Percentiles rank a stretch among this genome's conserved stretches.
These are phyloP conservation scores for Progne subis DNA, from an alignment of 2,113 vertebrate species.

Conservation along the genomic window DNA sequence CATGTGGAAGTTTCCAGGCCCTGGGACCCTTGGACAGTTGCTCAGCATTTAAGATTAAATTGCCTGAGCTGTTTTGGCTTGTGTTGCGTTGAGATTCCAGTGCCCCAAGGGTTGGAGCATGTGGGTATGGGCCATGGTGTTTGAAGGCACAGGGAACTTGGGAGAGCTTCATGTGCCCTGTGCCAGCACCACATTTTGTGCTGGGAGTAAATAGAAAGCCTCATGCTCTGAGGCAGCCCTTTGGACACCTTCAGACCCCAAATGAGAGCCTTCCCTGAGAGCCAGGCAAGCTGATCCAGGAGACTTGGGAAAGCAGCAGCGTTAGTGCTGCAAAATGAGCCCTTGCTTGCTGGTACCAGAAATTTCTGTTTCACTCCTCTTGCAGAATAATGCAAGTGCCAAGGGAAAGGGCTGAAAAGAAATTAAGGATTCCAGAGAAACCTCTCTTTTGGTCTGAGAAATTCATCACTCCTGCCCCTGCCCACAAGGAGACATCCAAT, in stretches of 20 bases:
- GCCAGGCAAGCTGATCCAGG: background rate
- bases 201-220: background rate
- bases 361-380: background rate
- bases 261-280: background rate
- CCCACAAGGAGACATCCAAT: accelerated
- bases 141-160: background rate
- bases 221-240: background rate
- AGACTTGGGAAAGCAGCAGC: background rate
- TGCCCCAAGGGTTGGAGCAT: accelerated
- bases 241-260: background rate
- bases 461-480: background rate
- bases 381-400: background rate
- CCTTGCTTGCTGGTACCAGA: background rate
- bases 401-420: background rate
- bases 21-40: background rate
- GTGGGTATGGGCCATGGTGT: background rate
- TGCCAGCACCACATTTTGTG: background rate
- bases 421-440: background rate
- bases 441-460: background rate
- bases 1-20: accelerated
- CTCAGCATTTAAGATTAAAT: background rate
- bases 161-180: background rate
- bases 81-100: background rate
- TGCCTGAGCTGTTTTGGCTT: background rate
- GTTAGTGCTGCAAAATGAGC: background rate